A percentile compares a stretch with the other conserved stretches of the same genome.
phyloP scores from a whole-genome alignment of 2,113 vertebrate species.

The Anguilla rostrata region DNA sequence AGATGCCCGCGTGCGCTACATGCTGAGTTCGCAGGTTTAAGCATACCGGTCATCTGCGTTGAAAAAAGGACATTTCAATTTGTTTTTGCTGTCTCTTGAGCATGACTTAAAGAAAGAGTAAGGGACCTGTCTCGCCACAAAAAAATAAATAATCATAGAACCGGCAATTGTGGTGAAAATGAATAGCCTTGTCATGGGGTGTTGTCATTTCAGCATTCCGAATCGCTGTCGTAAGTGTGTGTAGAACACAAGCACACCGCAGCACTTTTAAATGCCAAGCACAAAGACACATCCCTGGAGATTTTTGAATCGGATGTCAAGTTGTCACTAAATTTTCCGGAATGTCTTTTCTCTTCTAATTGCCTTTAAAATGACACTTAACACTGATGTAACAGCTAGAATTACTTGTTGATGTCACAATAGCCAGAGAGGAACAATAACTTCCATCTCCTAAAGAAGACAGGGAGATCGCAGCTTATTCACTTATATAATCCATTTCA shows the following conservation, averaged over 20 bases:
- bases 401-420: constrained; percentile 2
- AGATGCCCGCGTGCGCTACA: not conserved
- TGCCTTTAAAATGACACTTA: not conserved
- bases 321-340: not conserved
- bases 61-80: not conserved
- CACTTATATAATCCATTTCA: no score
- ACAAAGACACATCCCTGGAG: not conserved
- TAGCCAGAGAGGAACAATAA: not conserved
- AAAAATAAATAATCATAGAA: not conserved
- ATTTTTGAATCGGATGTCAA: not conserved
- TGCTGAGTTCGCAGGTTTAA: not conserved
- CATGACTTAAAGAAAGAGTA: not conserved
- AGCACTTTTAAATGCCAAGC: not conserved
- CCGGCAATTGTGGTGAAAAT: not conserved
- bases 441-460: no score
- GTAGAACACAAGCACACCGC: constrained; percentile 18
- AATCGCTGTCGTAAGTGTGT: constrained; percentile 6
- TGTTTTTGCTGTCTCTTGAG: not conserved
- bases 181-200: constrained; percentile 1
- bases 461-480: no score
- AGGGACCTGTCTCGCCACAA: not conserved
- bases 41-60: not conserved
- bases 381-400: not conserved
- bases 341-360: not conserved
- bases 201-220: constrained; percentile 15